Base-by-base conservation (phyloP, 2,113 vertebrate genomes). In the Lophius piscatorius region DNA sequence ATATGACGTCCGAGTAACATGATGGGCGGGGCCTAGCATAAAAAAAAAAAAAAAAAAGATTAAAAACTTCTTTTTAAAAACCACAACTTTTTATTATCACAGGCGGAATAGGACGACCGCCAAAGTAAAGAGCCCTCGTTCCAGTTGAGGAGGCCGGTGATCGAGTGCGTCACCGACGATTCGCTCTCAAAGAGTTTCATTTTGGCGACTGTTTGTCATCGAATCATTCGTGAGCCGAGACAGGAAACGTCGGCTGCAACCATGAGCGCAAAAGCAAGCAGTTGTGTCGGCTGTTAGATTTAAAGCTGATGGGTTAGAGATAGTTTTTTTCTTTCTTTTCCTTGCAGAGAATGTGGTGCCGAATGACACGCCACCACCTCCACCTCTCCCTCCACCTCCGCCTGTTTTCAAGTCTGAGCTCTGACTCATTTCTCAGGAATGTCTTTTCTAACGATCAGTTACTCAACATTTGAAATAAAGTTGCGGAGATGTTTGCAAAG, bases 341-440 rank as follows among this genome's bases (percentile, higher is more conserved):
- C n/a, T n/a, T 28, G 14, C 38, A 64, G 26, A 51, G 36, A 58
- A 50, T 9, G 18, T 26, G 29, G 22, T 8, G 4, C 44, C 12
- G n/a, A 10, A n/a, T 24, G 20, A 28, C n/a, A 38, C 57, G 22
- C n/a, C 36, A 2, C 26, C 31, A 21, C 24, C 9, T 10, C 40
- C 12, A 14, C 18, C 16, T 20, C 36, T 66, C 16, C 22, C 31
- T 23, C 35, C 50, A 38, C 28, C 45, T 63, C 26, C 16, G 52
- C 35, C 50, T 40, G 50, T 31, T 59, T 70, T 50, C 24, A 51
- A 57, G 28, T 38, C 35, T 4, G 7, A 47, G 46, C 35, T 33
- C 24, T n/a, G 50, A 69, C 54, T 52, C 50, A 21, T 76, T 65
- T 62, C 61, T 80, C 62, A 81, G 85, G 83, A 89, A 86, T 89